phyloP scores from a whole-genome alignment of 2,888 invertebrate species.

The Rhyacophila evoluta region DNA sequence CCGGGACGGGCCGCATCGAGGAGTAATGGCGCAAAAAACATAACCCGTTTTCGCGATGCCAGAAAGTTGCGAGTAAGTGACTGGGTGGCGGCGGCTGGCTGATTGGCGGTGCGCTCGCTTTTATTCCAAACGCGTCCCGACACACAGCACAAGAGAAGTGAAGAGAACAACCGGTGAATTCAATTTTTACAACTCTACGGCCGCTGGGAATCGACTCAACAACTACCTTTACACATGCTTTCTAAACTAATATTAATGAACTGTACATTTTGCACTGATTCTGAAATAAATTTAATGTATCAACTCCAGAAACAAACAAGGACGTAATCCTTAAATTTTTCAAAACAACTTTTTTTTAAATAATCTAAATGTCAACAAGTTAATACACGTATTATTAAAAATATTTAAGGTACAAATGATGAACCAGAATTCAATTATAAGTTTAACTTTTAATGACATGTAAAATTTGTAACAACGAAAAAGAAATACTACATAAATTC shows the following conservation, averaged over 20 bases:
- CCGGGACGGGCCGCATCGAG: not conserved
- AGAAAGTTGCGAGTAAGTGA: not conserved
- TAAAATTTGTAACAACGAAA: too few species aligned
- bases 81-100: not conserved
- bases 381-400: too few species aligned
- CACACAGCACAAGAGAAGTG: not conserved
- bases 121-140: slow-evolving; percentile 9
- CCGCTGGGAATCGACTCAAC: not conserved
- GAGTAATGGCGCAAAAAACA: slow-evolving; percentile 3
- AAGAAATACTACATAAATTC: too few species aligned
- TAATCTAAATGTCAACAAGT: too few species aligned
- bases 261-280: not conserved
- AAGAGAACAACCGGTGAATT: not conserved
- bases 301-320: too few species aligned
- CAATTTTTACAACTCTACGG: not conserved
- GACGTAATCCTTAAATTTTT: too few species aligned
- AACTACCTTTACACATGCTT: not conserved
- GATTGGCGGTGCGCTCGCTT: slow-evolving; percentile 3
- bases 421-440: too few species aligned
- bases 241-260: slow-evolving; percentile 14
- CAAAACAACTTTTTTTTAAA: too few species aligned
- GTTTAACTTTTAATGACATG: too few species aligned
- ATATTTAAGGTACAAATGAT: too few species aligned
- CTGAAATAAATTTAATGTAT: too few species aligned
- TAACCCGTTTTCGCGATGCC: not conserved